phyloP scores from a whole-genome alignment of 53 echinoderm and acorn worm genomes.

The Hippasteria phrygiana region DNA sequence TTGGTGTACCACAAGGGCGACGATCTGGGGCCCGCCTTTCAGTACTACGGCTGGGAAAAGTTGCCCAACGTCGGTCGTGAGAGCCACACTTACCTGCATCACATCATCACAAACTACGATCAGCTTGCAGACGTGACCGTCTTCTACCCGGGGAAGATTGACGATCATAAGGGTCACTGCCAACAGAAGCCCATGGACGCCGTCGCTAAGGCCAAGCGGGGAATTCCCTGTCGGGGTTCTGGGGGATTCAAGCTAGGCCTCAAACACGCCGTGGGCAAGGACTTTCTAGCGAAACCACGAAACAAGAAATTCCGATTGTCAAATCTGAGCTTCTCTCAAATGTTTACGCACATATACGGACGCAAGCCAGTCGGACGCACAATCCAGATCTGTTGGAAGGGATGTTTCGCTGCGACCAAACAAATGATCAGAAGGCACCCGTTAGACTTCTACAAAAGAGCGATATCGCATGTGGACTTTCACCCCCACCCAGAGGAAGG shows the following conservation, averaged over 20 bases:
- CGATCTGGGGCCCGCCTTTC: neutral
- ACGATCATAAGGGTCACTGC: neutral
- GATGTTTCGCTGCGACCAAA: constrained; percentile 21
- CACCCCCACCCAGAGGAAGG: constrained; percentile 24
- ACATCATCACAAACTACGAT: constrained; percentile 33
- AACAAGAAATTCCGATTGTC: neutral
- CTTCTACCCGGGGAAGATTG: no score
- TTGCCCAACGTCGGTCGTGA: constrained; percentile 29
- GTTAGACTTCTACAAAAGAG: constrained; percentile 10
- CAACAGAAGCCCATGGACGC: neutral
- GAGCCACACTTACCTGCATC: constrained; percentile 12
- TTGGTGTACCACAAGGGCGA: constrained; percentile 29
- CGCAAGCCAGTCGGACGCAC: neutral
- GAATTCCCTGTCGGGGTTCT: no score
- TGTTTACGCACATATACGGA: neutral
- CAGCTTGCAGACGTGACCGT: constrained; percentile 22
- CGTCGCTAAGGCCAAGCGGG: neutral
- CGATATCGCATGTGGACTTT: neutral
- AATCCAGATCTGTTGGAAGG: neutral
- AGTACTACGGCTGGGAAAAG: constrained; percentile 34
- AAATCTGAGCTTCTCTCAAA: neutral
- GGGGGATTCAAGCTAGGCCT: no score
- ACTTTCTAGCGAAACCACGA: no score
- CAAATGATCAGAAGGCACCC: constrained; percentile 20
- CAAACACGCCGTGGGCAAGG: no score